Evolutionary conservation across 2,888 invertebrate genomes (phyloP), one percentile per base, ranked within the genome.

Genomic region (Ctenicera cuprea): DNA sequence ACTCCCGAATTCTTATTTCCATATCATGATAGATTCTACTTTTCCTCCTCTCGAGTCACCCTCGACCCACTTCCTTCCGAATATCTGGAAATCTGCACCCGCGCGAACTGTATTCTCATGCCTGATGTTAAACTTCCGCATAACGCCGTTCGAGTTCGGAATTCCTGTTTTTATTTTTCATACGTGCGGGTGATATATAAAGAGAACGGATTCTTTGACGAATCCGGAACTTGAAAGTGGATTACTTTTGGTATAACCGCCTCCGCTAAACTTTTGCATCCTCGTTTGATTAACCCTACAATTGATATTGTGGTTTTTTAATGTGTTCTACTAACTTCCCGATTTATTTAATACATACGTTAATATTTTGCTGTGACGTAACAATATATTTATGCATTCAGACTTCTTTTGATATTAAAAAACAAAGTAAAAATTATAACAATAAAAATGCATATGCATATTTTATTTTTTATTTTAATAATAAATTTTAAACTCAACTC

Each of bases 11-110:
- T 84, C 84, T 82, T 84, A 85, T 85, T 85, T 84, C 84, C 85
- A 85, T 85, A 85, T 84, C 84, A 81, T 84, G 83, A 85, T 85
- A 83, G 84, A 85, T 84, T 84, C 80, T 79, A 81, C 79, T 79
- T 80, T 79, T 80, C 78, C 79, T 78, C 78, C 75, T 75, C 71
- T 77, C 75, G 71, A 76, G 76, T 76, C 73, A 77, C 76, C 77
- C 74, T 72, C 73, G 71, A 75, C 75, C 73, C 75, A 76, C 74
- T 77, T 77, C 76, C 77, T 76, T 73, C 71, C 69, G 72, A 72
- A 74, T 74, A 78, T 76, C 73, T 63, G 67, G 59, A 69, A 72
- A 68, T 68, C 74, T 67, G 71, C 72, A 73, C 66, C 68, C 65
- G 73, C 78, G 76, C 75, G 77, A 70, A 73, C 73, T 73, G 64